Base-by-base conservation (phyloP, 2,888 invertebrate genomes). In the Melinaea menophilus region DNA sequence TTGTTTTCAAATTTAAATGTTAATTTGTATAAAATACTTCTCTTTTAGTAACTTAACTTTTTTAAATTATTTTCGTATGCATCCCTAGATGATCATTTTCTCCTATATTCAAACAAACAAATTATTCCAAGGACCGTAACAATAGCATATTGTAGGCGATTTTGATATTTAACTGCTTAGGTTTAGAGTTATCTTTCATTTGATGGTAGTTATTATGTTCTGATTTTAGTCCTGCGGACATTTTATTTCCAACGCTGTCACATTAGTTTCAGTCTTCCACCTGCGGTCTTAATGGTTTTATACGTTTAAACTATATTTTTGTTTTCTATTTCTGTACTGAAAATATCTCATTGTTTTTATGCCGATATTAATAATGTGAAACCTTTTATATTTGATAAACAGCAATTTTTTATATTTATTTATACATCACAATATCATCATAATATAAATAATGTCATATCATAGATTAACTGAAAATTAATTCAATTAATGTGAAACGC, bases 201-300 rank as follows among this genome's bases (percentile, higher is more conserved):
- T 51, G 22, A 9, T 71, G 73, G 74, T 71, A 72, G 72, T 72
- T 73, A 75, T 79, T 78, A 77, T 75, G 74, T 80, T 77, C 76
- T 73, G 73, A 70, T 35, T 33, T 5, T 62, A 48, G 54, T 12
- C 13, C 35, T 33, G 0, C 48, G 47, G 48, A 59, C 64, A 66
- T 69, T 68, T 70, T 70, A 70, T 70, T 70, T 63, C 62, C 59
- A 65, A 58, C 59, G 62, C 62, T 66, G 69, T 70, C 69, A 69
- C 70, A 69, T 69, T 70, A 69, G 69, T 70, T 70, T 67, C 65
- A 67, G 63, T 60, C 47, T 60, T 59, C 63, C 70, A 70, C 69
- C 69, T 70, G 69, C 62, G 69, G 61, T 69, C 64, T 69, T 69
- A 61, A 65, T 65, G 55, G 58, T 45, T 61, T 35, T 60, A 22